These are phyloP conservation scores for Reticulitermes lucifugus DNA, from an alignment of 2,888 invertebrate genomes.

Conservation along the genomic window DNA sequence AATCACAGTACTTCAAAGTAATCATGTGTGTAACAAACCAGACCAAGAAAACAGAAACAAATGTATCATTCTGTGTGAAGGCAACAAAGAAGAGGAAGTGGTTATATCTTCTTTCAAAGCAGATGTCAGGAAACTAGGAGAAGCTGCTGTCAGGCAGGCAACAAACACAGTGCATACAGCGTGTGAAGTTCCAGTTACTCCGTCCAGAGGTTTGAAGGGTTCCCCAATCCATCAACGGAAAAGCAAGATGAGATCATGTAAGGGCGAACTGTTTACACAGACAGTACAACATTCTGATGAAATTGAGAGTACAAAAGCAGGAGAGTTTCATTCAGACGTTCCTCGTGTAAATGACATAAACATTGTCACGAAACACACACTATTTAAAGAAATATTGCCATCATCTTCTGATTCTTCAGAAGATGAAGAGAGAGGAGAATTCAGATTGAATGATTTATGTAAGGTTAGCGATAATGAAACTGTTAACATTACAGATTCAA, in stretches of 20 bases:
- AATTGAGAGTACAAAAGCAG: neutral
- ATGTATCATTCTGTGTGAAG: neutral
- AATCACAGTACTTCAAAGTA: neutral
- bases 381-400: conserved; percentile 36
- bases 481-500: neutral
- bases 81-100: neutral
- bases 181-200: conserved; percentile 1
- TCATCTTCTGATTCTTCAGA: conserved; percentile 46
- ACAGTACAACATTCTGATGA: conserved; percentile 15
- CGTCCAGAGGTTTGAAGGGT: neutral
- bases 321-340: neutral
- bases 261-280: neutral
- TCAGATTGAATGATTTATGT: neutral
- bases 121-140: neutral
- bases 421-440: conserved; percentile 41
- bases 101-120: neutral
- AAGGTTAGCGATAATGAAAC: too few relatives aligned
- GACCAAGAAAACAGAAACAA: neutral
- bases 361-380: conserved; percentile 26
- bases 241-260: conserved; percentile 9
- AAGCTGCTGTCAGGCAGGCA: neutral
- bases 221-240: neutral
- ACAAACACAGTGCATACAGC: neutral
- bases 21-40: neutral
- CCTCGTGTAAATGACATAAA: neutral